Percentiles rank a stretch among this genome's conserved stretches.
phyloP scores from a whole-genome alignment of 1,140 invertebrate genomes.

The Hylyphantes graminicola region DNA sequence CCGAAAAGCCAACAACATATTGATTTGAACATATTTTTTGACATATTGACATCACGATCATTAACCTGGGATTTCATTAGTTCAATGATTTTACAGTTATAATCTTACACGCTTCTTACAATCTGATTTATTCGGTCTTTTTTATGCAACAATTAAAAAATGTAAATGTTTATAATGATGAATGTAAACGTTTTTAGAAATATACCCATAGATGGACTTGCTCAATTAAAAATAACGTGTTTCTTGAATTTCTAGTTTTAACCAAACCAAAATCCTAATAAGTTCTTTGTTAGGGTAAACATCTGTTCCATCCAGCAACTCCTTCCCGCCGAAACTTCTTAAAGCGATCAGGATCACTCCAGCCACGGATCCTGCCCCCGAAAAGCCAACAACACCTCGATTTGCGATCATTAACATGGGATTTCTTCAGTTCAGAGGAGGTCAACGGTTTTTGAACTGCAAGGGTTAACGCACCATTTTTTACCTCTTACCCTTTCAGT shows the following conservation, averaged over 20 bases:
- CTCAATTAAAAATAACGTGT: too few relatives aligned
- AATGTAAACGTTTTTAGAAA: too few relatives aligned
- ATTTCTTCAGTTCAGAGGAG: slow-evolving; percentile 52
- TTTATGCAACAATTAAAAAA: too few relatives aligned
- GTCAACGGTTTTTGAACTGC: slow-evolving; percentile 46
- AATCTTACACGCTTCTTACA: too few relatives aligned
- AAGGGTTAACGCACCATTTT: slow-evolving; percentile 53
- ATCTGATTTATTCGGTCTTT: too few relatives aligned
- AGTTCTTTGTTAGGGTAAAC: not conserved
- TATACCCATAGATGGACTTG: too few relatives aligned
- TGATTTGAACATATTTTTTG: too few relatives aligned
- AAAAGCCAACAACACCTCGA: slow-evolving; percentile 10
- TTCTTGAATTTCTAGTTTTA: too few relatives aligned
- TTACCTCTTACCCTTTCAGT: slow-evolving; percentile 31
- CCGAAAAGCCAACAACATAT: not conserved
- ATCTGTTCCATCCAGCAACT: not conserved
- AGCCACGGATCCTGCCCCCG: slow-evolving; percentile 14
- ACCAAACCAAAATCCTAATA: not conserved
- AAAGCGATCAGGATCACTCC: not conserved
- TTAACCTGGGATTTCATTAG: slow-evolving; percentile 9
- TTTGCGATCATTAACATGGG: slow-evolving; percentile 25
- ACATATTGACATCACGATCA: too few relatives aligned
- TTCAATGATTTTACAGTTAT: too few relatives aligned
- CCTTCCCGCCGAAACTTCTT: slow-evolving; percentile 7
- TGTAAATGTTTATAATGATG: too few relatives aligned